phyloP scores from a whole-genome alignment of 2,888 invertebrate species.

The Osmoderma eremita region DNA sequence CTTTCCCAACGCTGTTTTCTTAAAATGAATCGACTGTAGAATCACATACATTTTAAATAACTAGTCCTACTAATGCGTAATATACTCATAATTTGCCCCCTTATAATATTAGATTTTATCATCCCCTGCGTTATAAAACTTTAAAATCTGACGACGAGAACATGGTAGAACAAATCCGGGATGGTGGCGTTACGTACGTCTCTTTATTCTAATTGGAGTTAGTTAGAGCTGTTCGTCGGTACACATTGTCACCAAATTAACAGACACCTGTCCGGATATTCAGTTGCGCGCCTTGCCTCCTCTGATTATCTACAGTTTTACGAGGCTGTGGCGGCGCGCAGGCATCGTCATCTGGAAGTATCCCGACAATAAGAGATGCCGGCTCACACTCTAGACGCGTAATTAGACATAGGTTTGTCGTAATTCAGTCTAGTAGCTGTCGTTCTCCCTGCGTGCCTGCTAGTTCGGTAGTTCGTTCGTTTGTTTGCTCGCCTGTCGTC shows the following conservation, averaged over 20 bases:
- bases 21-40: too few relatives aligned
- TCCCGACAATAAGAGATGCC: conserved; percentile 43
- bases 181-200: conserved; percentile 11
- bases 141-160: conserved; percentile 29
- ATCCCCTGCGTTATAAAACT: conserved; percentile 30
- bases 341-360: conserved; percentile 28
- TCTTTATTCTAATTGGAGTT: conserved; percentile 48
- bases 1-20: too few relatives aligned
- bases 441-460: conserved; percentile 28
- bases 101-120: too few relatives aligned
- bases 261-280: conserved; percentile 59
- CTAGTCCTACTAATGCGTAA: too few relatives aligned
- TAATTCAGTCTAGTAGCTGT: conserved; percentile 51
- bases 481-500: conserved; percentile 22
- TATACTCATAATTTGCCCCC: too few relatives aligned
- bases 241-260: conserved; percentile 60
- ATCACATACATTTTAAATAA: too few relatives aligned
- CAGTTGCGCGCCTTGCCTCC: conserved; percentile 62
- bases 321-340: conserved; percentile 65
- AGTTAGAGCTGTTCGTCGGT: conserved; percentile 55
- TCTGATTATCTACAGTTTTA: conserved; percentile 69
- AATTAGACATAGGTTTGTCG: conserved; percentile 57
- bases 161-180: conserved; percentile 13
- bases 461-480: conserved; percentile 9
- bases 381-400: conserved; percentile 49